Base-by-base conservation (phyloP, 1,140 invertebrate genomes). In the Palaemon carinicauda region DNA sequence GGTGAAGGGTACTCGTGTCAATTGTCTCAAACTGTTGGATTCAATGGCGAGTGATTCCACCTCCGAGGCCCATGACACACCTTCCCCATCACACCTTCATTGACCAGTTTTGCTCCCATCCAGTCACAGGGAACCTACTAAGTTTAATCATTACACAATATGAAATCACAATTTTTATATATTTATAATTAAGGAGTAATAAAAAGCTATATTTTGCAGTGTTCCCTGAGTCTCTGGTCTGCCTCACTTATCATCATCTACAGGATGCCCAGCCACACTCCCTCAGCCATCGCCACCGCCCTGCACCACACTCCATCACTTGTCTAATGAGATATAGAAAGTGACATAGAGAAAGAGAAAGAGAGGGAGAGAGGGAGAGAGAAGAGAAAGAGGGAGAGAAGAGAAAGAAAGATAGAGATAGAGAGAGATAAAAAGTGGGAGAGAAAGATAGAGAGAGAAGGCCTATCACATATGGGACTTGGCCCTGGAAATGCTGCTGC, bases 401-500 rank as follows among this genome's bases (percentile, higher is more conserved):
- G 33, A 41, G 41, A 41, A 12, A 41, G 41, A 41, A 12, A 41
- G 41, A 41, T 5, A 41, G 41, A 41, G 41, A 41, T 5, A 41
- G 41, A 41, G 41, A 41, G 41, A 41, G 41, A 41, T 9, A 65
- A 15, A 65, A 15, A 21, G 24, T 12, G n/a, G 17, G 56, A 65
- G 56, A 41, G 41, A 41, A 12, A 41, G 41, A 41, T 5, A 41
- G 41, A 41, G 41, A 41, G 41, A 41, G n/a, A 87, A 87, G 85
- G 85, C 85, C 85, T 87, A 87, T 87, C 85, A 87, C 85, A 87
- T 81, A 82, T 87, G 85, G 85, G 85, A 87, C 85, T 87, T 87
- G 85, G 85, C 85, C 85, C 85, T 87, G 85, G 85, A 87, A 87
- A 87, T 87, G 85, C 85, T 87, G 85, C 85, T 81, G 85, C 85